Evolutionary conservation across 2,113 vertebrate genomes (phyloP), one percentile per base, ranked within the genome.

Genomic region (Hypanus sabinus): DNA sequence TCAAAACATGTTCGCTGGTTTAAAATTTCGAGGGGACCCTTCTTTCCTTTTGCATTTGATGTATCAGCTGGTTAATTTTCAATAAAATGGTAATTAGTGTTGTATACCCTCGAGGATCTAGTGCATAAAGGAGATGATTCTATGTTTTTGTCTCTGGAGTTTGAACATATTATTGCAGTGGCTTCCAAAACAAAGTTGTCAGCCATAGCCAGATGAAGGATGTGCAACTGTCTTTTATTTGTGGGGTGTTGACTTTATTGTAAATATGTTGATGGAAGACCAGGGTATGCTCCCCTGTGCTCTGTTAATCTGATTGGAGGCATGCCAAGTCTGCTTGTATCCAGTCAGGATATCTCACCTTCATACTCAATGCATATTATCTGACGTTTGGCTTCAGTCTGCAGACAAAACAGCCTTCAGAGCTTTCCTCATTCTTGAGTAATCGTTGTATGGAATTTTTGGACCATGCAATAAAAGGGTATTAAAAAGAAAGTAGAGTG

Each of bases 271-370:
- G 57, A n/a, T 88, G 57, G 1, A 60, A 65, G 57, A 57, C 11
- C 60, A 14, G 85, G 55, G n/a, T 30, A 88, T 33, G 57, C 12
- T 62, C 12, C 27, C 6, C 85, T 62, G 27, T 62, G 27, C 27
- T 88, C 85, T 62, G 12, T 30, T 88, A 88, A 88, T 88, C 85
- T 88, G 57, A 88, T 88, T 88, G 85, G n/a, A 6, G 57, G 85
- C 57, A 88, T 1, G 57, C 57, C 85, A 88, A 88, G 57, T 65
- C 62, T 30, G 62, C 85, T 88, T 16, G 30, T 33, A 88, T 88
- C 85, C 85, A 65, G 85, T 65, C n/a, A 65, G 85, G 57, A 88
- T 5, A 88, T 88, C 12, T 88, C 62, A 88, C 27, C 85, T 62
- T 65, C 85, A n/a, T 62, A 88, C n/a, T 88, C 57, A n/a, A 14